phyloP scores from a whole-genome alignment of 2,113 vertebrate genomes.

The Cyanoramphus novaezelandiae region DNA sequence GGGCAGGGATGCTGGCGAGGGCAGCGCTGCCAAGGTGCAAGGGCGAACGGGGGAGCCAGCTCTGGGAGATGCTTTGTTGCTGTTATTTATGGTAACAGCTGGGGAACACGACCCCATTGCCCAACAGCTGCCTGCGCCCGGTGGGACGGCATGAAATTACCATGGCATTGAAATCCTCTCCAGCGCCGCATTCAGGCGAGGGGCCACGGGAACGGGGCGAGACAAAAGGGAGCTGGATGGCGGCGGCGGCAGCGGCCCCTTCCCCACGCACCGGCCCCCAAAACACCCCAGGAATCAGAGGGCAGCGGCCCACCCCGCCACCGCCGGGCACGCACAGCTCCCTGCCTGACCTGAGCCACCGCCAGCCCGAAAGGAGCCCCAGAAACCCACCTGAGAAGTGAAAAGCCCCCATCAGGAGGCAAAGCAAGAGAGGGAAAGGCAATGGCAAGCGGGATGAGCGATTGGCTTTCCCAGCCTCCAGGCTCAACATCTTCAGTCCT shows the following conservation, averaged over 20 bases:
- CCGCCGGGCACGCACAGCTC: rapidly evolving
- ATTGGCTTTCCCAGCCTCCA: background rate
- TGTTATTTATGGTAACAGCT: constrained; percentile 44
- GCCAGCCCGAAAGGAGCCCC: background rate
- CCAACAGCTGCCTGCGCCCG: constrained; percentile 40
- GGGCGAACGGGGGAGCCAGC: background rate
- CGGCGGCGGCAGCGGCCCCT: background rate
- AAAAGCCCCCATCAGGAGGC: background rate
- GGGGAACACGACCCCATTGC: constrained; percentile 11
- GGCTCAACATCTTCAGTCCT: background rate
- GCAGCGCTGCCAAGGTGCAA: background rate
- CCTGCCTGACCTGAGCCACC: background rate
- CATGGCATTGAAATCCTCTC: constrained; percentile 58
- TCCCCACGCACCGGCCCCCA: background rate
- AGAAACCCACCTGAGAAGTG: background rate
- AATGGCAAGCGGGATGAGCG: background rate
- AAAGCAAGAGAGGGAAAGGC: background rate
- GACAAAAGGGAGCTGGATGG: constrained; percentile 49
- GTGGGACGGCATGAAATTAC: constrained; percentile 57
- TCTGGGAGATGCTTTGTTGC: background rate
- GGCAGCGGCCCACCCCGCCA: background rate
- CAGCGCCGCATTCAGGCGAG: constrained; percentile 15
- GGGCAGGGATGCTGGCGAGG: background rate
- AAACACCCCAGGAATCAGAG: background rate
- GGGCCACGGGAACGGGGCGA: constrained; percentile 12